Base-by-base conservation (phyloP, 2,888 invertebrate species). In the Meteorus colon region DNA sequence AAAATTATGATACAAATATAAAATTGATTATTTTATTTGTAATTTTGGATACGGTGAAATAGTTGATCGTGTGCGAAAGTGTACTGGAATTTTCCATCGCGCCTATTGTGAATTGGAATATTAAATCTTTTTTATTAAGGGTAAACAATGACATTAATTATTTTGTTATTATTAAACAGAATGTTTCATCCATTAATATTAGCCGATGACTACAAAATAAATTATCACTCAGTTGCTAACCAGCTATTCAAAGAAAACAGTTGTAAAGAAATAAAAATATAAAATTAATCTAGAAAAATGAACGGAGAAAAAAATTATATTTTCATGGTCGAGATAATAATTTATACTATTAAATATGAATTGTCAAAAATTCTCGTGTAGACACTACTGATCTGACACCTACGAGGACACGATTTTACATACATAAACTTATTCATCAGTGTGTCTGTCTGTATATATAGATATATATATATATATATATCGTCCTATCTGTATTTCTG, bases 331-430 rank as follows among this genome's bases (percentile, higher is more conserved):
- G 19, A 19, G 55, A 55, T 55, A 55, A 55, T 48, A 55, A 19
- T 8, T 55, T 2, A 1, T n/a, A 48, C 5, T 4, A 19, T 6
- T 8, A 19, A 41, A 4, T 55, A 19, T 55, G 19, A 19, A 55
- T 55, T 55, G 55, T 55, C 55, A 55, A 55, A 19, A 19, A 19
- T 55, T 19, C n/a, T 55, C 19, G 19, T 19, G 19, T 24, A 55
- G 19, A 55, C 8, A 6, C 19, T 55, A 55, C 55, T 55, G 55
- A 55, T 55, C 24, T 63, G 73, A 66, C 73, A 73, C 67, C 67
- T 60, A 73, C 73, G 67, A 65, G 19, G 19, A 16, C 19, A 65
- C 31, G n/a, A 48, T 6, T 55, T 8, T 55, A 55, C 19, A 55
- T 55, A n/a, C n/a, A 48, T 48, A 24, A n/a, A 55, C 10, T n/a